Base-by-base conservation (phyloP, 2,113 vertebrate species). In the Pluvialis apricaria region DNA sequence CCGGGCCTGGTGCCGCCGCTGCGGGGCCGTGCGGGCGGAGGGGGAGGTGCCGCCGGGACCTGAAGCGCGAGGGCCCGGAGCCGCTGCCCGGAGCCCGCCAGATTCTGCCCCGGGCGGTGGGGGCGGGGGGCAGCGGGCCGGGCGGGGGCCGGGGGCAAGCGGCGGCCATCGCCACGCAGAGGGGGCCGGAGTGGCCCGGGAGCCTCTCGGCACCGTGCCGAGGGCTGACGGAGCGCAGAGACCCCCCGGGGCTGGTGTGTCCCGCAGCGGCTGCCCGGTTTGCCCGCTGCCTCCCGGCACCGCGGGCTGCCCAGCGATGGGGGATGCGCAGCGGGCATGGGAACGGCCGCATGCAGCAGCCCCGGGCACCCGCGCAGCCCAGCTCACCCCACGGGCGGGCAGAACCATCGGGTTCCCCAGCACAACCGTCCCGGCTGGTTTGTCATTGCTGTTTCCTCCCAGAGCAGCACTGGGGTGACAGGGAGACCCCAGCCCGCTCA, bases 351-450 rank as follows among this genome's bases (percentile, higher is more conserved):
- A 4, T 12, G 26, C 20, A 44, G 55, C 38, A 13, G 40, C 75
- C 55, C 32, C 2, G 36, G 61, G 54, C 4, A 2, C 40, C 29
- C 2, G 10, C 51, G 2, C 61, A 34, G 51, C 42, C 28, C 83
- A 3, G 15, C n/a, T 44, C 9, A 1, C 26, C 36, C 64, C 36
- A 3, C 2, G 6, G 2, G 31, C 36, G 1, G 55, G 25, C 49
- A 0, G 25, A 8, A 3, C 71, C 26, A 2, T 6, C 1, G 54
- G 15, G 9, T 1, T 26, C 65, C 76, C 69, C 31, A 0, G 44
- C 76, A 5, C 73, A 21, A 5, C 20, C 11, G 0, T 57, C 65
- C 13, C 11, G 18, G 16, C 52, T 28, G 47, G 58, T 44, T 36
- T 38, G 45, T 20, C 66, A 3, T 11, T 3, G 42, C 38, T 16